Conservation (phyloP, 2,888 invertebrate species). For the Eristalis intricaria region DNA sequence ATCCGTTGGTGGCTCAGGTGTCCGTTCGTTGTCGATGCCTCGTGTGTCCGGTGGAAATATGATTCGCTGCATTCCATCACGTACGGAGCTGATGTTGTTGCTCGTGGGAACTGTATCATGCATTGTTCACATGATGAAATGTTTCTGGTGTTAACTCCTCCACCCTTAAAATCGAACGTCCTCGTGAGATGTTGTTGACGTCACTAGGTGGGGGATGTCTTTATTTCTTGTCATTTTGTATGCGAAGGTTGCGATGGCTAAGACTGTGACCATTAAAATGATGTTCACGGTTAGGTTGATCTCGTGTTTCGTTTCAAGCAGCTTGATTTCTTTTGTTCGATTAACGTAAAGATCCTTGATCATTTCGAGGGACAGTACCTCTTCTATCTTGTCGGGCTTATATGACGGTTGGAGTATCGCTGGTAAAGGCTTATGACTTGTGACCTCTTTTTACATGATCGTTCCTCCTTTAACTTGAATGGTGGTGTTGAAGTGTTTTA, state of each 20-base stretch:
- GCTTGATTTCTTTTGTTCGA: conserved; percentile 10
- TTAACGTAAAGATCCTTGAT: background rate
- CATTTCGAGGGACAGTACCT: conserved; percentile 11
- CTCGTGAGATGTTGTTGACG: conserved; percentile 15
- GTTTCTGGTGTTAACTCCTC: conserved; percentile 11
- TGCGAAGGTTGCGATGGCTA: conserved; percentile 12
- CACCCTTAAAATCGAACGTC: conserved; percentile 4
- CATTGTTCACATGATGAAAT: conserved; percentile 13
- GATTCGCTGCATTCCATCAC: background rate
- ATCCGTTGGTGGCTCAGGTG: background rate
- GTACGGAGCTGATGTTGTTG: conserved; percentile 9
- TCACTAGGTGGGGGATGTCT: background rate
- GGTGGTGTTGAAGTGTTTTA: conserved; percentile 7
- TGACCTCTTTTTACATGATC: conserved; percentile 9
- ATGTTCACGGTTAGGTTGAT: conserved; percentile 23
- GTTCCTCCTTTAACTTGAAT: conserved; percentile 1
- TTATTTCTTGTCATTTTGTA: conserved; percentile 19
- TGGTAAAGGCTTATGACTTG: background rate
- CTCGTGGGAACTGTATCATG: background rate
- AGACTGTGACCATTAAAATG: conserved; percentile 6
- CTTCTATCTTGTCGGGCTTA: conserved; percentile 10
- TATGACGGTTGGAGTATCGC: conserved; percentile 8
- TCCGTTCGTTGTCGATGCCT: background rate
- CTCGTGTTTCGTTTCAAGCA: conserved; percentile 14
- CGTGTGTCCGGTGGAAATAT: conserved; percentile 8